These are phyloP conservation scores for Conus canariensis DNA, from an alignment of 2,888 invertebrate species.

Conservation along the genomic window DNA sequence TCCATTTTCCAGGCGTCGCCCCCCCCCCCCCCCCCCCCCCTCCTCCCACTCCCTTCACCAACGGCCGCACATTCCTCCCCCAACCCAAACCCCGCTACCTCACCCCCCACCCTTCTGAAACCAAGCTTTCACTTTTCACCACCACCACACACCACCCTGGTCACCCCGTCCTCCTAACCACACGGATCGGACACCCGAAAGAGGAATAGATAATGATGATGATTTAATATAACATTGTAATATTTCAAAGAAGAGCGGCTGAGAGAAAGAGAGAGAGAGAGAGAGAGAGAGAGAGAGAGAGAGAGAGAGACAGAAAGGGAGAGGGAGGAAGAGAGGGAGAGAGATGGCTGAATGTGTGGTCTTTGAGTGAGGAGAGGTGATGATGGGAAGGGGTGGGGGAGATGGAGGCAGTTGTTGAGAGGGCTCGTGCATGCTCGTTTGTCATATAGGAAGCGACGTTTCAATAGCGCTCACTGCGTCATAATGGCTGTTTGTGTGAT, in stretches of 20 bases:
- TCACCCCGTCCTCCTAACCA: neutral
- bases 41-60: too few species aligned
- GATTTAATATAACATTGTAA: conserved; percentile 20
- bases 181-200: neutral
- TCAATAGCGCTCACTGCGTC: conserved; percentile 17
- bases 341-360: neutral
- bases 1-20: neutral
- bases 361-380: neutral
- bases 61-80: neutral
- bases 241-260: neutral
- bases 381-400: neutral
- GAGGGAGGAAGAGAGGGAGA: neutral
- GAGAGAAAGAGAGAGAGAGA: too few species aligned
- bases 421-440: conserved; percentile 10
- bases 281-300: neutral
- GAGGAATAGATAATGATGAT: neutral
- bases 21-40: neutral
- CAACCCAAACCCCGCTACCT: neutral
- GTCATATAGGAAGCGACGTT: neutral
- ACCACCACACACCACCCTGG: neutral
- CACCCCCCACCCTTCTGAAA: neutral
- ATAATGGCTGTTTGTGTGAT: conserved; percentile 34
- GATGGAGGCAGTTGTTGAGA: neutral
- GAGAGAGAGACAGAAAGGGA: neutral
- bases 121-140: neutral